Percentiles rank a stretch among this genome's conserved stretches.
phyloP scores from a whole-genome alignment of 2,888 invertebrate species.

The Trichopoda pennipes region DNA sequence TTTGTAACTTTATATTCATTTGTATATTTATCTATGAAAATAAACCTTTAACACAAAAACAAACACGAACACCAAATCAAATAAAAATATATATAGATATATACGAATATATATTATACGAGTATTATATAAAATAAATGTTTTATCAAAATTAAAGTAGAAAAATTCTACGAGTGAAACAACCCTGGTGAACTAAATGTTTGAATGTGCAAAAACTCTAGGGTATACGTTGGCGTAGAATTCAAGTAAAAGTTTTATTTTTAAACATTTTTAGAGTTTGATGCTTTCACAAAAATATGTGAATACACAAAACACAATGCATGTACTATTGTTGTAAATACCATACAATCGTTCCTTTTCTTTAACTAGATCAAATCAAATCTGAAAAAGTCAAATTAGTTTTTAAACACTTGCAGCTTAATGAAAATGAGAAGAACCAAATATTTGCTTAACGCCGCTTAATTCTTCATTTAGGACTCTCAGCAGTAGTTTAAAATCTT shows the following conservation, averaged over 20 bases:
- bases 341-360: conserved; percentile 23
- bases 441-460: too few relatives aligned
- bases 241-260: conserved; percentile 36
- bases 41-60: conserved; percentile 48
- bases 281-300: conserved; percentile 27
- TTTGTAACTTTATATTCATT: conserved; percentile 56
- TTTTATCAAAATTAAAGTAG: background rate
- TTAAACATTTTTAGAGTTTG: conserved; percentile 35
- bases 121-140: background rate
- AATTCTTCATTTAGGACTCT: too few relatives aligned
- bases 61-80: background rate
- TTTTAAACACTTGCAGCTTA: background rate
- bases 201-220: conserved; percentile 20
- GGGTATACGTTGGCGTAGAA: conserved; percentile 47
- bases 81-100: background rate
- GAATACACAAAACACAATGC: conserved; percentile 14
- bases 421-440: background rate
- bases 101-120: too few relatives aligned
- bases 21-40: conserved; percentile 57
- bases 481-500: too few relatives aligned
- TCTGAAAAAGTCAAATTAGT: background rate
- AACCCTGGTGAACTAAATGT: conserved; percentile 2
- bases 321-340: conserved; percentile 29
- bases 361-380: conserved; percentile 30
- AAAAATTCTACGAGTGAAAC: background rate